These are phyloP conservation scores for Melanophora roralis DNA, from an alignment of 2,888 invertebrate species.

Conservation along the genomic window DNA sequence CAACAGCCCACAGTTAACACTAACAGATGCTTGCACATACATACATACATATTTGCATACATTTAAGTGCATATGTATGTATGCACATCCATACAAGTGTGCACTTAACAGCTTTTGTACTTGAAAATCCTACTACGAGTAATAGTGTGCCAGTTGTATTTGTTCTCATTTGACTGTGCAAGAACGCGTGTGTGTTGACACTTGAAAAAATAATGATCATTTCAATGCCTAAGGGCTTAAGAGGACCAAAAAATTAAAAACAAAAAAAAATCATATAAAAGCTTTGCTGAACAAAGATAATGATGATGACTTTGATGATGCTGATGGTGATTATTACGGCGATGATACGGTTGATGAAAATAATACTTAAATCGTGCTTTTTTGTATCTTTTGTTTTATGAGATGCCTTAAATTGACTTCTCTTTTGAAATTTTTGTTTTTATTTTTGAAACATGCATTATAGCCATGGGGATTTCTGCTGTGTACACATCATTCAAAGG, in stretches of 20 bases:
- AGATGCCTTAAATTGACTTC: background rate
- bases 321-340: constrained; percentile 2
- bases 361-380: constrained; percentile 1
- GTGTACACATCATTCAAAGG: background rate
- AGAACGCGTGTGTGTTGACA: background rate
- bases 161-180: background rate
- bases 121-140: background rate
- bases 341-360: background rate
- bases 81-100: background rate
- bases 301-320: background rate
- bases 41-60: no score
- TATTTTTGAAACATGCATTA: constrained; percentile 30
- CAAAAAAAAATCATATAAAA: background rate
- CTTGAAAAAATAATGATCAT: constrained; percentile 41
- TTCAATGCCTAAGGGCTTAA: constrained; percentile 34
- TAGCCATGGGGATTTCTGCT: constrained; percentile 20
- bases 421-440: background rate
- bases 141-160: background rate
- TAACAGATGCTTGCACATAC: background rate
- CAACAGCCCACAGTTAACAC: constrained; percentile 11
- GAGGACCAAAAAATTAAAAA: background rate
- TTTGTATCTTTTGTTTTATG: constrained; percentile 1
- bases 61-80: no score
- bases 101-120: constrained; percentile 1
- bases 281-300: background rate